Evolutionary conservation across 1,140 invertebrate genomes (phyloP), one percentile per base, ranked within the genome.

Genomic region (Mylabris phalerata): DNA sequence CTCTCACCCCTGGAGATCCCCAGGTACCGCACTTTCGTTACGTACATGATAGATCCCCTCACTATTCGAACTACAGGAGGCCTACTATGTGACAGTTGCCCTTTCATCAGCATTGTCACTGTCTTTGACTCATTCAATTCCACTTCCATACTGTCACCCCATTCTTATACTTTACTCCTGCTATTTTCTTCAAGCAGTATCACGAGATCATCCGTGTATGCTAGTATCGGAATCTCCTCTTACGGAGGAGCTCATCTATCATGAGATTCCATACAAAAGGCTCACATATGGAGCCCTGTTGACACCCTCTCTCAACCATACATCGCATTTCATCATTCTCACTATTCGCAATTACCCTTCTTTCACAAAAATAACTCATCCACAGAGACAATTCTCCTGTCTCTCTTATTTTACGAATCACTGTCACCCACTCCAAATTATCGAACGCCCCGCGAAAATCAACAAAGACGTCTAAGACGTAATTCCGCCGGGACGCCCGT

Each of bases 381-480:
- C 49, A 50, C 3, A 50, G 32, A 10, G 13, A 9, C 13, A 32
- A 10, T 24, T 45, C 41, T 3, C 51, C 51, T 1, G 44, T n/a
- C 7, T 55, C 51, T 2, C 3, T 27, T n/a, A 55, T 9, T 5
- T 13, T n/a, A 10, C 59, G 0, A 0, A 76, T 24, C 0, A 75
- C 62, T 52, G 59, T 65, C 0, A 72, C 70, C 76, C 75, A 77
- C 71, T 71, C 73, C 0, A 70, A 57, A 24, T 72, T 70, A 45
- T 75, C 70, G 48, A 76, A 78, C 0, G 76, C 75, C 0, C 75
- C 75, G 1, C 67, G 67, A 9, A 78, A 77, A 47, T 78, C 77
- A 4, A 78, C 44, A 9, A 75, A 65, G 0, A 77, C 60, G 0
- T 59, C 67, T 10, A 75, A 46, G 0, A 66, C 70, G 45, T 76